These are phyloP conservation scores for Reticulitermes lucifugus DNA, from an alignment of 2,888 invertebrate species.

Conservation along the genomic window DNA sequence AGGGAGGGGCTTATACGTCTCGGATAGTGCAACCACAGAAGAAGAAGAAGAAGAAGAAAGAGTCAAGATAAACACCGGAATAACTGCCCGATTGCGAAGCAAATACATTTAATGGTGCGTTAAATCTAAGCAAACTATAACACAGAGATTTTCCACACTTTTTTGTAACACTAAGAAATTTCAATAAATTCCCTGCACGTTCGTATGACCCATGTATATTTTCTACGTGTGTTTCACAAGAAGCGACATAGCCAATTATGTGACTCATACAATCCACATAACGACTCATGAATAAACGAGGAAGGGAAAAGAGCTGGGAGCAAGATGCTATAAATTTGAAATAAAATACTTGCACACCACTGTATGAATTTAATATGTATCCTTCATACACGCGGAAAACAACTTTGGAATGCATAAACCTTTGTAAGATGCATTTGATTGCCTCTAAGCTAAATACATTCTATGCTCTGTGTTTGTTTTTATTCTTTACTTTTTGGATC, in stretches of 20 bases:
- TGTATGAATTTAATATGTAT: slow-evolving; percentile 23
- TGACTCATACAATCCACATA: slow-evolving; percentile 14
- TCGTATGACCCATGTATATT: neutral
- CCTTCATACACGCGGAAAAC: neutral
- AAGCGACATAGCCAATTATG: slow-evolving; percentile 14
- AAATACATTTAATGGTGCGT: too few relatives aligned
- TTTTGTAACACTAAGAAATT: neutral
- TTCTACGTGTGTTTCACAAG: slow-evolving; percentile 1
- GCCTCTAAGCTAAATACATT: neutral
- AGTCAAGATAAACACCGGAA: too few relatives aligned
- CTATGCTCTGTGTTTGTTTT: neutral
- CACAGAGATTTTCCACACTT: neutral
- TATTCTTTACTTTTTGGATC: neutral
- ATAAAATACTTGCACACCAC: slow-evolving; percentile 27
- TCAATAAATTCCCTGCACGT: slow-evolving; percentile 37
- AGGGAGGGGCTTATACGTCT: too few relatives aligned
- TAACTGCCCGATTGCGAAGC: too few relatives aligned
- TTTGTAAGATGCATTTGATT: neutral
- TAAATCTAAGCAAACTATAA: too few relatives aligned
- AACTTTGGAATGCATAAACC: neutral
- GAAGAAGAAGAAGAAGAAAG: too few relatives aligned
- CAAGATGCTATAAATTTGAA: slow-evolving; percentile 14
- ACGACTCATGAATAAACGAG: neutral
- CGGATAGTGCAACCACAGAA: too few relatives aligned
- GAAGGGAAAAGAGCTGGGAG: neutral